Conservation (phyloP, 2,113 vertebrate genomes). For the Sturnira hondurensis region DNA sequence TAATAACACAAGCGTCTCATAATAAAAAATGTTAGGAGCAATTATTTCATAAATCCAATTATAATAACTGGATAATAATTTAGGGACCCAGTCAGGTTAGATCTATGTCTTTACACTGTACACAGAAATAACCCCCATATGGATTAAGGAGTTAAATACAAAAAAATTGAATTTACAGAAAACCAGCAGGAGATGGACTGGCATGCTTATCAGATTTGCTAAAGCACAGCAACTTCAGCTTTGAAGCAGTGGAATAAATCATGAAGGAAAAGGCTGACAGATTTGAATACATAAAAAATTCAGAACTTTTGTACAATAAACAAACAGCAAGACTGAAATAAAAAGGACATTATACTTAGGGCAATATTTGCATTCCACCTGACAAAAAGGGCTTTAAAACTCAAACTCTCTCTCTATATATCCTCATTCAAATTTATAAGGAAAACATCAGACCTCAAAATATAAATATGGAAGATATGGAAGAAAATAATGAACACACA, state of each 20-base stretch:
- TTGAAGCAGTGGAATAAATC: slow-evolving; percentile 68
- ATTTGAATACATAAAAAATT: slow-evolving; percentile 70
- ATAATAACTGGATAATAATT: background rate
- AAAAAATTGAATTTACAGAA: background rate
- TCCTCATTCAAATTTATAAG: slow-evolving; percentile 17
- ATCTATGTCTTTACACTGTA: background rate
- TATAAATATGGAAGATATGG: slow-evolving; percentile 19
- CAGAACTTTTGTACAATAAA: slow-evolving; percentile 43
- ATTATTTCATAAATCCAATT: background rate
- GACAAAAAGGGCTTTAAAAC: slow-evolving; percentile 17
- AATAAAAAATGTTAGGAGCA: background rate
- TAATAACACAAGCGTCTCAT: background rate
- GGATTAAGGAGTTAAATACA: slow-evolving; percentile 39
- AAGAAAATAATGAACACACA: background rate
- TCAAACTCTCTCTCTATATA: background rate
- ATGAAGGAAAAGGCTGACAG: slow-evolving; percentile 64
- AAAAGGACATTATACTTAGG: slow-evolving; percentile 42
- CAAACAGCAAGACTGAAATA: slow-evolving; percentile 51
- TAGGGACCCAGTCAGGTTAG: background rate
- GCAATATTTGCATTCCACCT: slow-evolving; percentile 32
- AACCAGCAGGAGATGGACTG: slow-evolving; percentile 49
- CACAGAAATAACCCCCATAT: background rate
- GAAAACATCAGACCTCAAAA: slow-evolving; percentile 33
- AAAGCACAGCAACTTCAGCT: slow-evolving; percentile 50
- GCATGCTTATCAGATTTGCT: slow-evolving; percentile 69